Base-by-base conservation (phyloP, 2,888 invertebrate genomes). In the Eumacrocentrus americanus region DNA sequence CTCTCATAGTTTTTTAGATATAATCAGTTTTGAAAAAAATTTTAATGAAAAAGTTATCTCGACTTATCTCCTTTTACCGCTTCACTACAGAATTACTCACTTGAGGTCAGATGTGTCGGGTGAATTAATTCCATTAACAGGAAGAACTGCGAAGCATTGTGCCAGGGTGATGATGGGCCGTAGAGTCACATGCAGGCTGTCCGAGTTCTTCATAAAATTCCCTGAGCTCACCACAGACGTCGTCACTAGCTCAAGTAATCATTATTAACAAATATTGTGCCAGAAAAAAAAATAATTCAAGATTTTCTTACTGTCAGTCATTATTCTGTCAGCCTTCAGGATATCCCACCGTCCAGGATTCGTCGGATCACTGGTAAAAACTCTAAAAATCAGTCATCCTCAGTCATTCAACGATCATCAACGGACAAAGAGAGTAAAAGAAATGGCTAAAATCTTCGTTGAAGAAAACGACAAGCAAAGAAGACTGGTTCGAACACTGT, bases 141-240 rank as follows among this genome's bases (percentile, higher is more conserved):
- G 86, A 66, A 86, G 70, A 12, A 85, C 73, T 20, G 83, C 84
- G 62, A 86, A 83, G 56, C 81, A 82, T 67, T 84, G 85, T 0
- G 84, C 84, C 40, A 85, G 60, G 29, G 82, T 71, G 50, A 86
- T 72, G 57, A 85, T 83, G 1, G 85, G 84, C 22, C 81, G 81
- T 51, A 86, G 71, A 6, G 84, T 83, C 44, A 81, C 73, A 64
- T 84, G 83, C 35, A 85, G 76, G 38, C 83, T 82, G 54, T 83
- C 83, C 3, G 68, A 68, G 52, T 69, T 54, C 52, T 73, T 67
- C 51, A 70, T 52, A 66, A 75, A 37, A 42, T 69, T 18, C 57
- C 77, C 57, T 6, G 61, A 52, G 1, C 66, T 44, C 16, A 65
- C 11, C 22, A 59, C 58, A 3, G 70, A 35, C 1, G 63, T 61